A percentile compares a stretch with the other conserved stretches of the same genome.
Evolutionary conservation across 2,113 vertebrate genomes (phyloP).

Genomic region (Calyptomena viridis): DNA sequence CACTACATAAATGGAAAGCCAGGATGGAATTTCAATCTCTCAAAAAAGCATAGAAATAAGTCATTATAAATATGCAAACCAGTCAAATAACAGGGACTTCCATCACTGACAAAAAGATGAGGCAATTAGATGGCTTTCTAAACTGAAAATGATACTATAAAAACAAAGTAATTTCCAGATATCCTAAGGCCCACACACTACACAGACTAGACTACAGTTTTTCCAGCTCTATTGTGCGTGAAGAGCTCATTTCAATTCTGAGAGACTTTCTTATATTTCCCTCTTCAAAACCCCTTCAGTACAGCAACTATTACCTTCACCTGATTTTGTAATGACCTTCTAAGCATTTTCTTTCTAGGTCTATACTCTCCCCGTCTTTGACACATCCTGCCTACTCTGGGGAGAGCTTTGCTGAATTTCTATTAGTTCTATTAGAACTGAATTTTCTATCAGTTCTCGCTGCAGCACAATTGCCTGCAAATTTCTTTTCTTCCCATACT

Average conservation of each 20-base stretch:
- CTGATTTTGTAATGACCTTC: not conserved
- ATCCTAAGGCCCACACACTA: not conserved
- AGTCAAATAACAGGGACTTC: not conserved
- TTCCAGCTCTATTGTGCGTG: not conserved
- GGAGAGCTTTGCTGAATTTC: not conserved
- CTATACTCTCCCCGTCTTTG: not conserved
- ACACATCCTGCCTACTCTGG: too few relatives aligned
- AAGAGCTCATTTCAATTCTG: not conserved
- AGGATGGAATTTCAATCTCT: not conserved
- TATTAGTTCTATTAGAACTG: too few relatives aligned
- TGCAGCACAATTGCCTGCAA: not conserved
- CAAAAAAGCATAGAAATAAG: not conserved
- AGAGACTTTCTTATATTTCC: not conserved
- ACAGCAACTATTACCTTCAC: not conserved
- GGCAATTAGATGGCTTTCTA: not conserved
- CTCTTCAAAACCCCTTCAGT: not conserved
- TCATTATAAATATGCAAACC: not conserved
- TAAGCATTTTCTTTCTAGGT: not conserved
- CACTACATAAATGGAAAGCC: not conserved
- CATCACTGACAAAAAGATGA: not conserved
- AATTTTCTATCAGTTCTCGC: not conserved
- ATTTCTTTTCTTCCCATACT: not conserved
- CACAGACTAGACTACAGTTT: not conserved
- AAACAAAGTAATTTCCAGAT: not conserved
- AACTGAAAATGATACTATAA: not conserved